phyloP scores from a whole-genome alignment of 2,888 invertebrate genomes.

The Mylabris sibirica region DNA sequence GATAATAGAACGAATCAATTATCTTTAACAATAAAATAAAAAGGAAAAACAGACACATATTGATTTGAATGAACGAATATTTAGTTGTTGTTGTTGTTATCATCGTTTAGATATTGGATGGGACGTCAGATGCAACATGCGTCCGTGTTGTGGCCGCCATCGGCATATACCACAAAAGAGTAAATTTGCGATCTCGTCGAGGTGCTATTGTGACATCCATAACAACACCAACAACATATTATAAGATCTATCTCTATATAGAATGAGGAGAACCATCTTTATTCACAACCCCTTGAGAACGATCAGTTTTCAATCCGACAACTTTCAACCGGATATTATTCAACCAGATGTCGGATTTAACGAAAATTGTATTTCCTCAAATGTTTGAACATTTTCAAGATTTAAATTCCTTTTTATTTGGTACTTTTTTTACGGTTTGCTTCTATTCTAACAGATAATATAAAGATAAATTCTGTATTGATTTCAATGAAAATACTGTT shows the following conservation, averaged over 20 bases:
- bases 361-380: constrained; percentile 12
- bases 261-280: constrained; percentile 17
- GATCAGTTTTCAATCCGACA: constrained; percentile 10
- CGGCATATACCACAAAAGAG: constrained; percentile 32
- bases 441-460: not conserved
- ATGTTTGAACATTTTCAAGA: not conserved
- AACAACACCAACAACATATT: not conserved
- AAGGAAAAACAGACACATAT: constrained; percentile 27
- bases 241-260: not conserved
- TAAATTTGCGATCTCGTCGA: constrained; percentile 28
- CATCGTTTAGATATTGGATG: constrained; percentile 26
- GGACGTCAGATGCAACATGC: constrained; percentile 33
- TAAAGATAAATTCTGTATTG: not conserved
- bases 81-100: not conserved
- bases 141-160: constrained; percentile 24
- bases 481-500: not conserved
- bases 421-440: too few species aligned
- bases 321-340: constrained; percentile 10
- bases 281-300: constrained; percentile 24
- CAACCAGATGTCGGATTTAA: constrained; percentile 10
- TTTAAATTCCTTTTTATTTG: not conserved
- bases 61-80: constrained; percentile 25
- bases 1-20: constrained; percentile 28
- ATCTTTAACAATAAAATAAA: constrained; percentile 25
- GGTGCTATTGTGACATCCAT: constrained; percentile 22